These are phyloP conservation scores for Isoperla grammatica DNA, from an alignment of 2,888 invertebrate species.

Conservation along the genomic window DNA sequence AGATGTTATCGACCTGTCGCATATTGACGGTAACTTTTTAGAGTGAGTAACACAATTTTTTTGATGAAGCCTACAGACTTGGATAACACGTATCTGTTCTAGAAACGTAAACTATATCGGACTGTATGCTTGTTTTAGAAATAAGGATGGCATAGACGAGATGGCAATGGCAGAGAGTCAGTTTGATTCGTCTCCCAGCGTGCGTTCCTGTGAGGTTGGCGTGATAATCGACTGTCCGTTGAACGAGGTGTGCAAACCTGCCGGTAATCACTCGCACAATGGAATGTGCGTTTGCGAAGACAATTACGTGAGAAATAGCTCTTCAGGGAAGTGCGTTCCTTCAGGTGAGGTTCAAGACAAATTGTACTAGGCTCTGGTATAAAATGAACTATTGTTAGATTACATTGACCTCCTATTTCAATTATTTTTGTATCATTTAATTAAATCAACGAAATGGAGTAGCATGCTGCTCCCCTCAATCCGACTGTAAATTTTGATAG, in stretches of 20 bases:
- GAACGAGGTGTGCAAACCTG: constrained; percentile 63
- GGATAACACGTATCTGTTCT: background rate
- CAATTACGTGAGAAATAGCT: constrained; percentile 52
- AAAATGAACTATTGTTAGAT: too few species aligned
- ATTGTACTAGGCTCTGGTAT: too few species aligned
- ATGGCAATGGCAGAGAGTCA: constrained; percentile 19
- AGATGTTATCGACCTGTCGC: constrained; percentile 40
- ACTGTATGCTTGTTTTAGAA: background rate
- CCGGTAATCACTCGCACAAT: constrained; percentile 51
- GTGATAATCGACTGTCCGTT: constrained; percentile 53
- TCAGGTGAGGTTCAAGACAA: too few species aligned
- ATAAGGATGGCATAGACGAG: background rate
- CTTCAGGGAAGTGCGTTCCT: background rate
- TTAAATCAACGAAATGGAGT: too few species aligned
- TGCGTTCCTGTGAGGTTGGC: constrained; percentile 57
- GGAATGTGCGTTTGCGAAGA: constrained; percentile 68
- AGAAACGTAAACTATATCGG: background rate
- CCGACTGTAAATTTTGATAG: too few species aligned
- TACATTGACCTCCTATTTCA: too few species aligned
- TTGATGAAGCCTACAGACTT: background rate
- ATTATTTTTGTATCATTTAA: too few species aligned
- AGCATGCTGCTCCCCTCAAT: too few species aligned
- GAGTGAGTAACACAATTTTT: background rate
- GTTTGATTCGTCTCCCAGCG: constrained; percentile 35
- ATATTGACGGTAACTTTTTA: constrained; percentile 4